Evolutionary conservation across 2,113 vertebrate species (phyloP).

Genomic region (Laterallus jamaicensis): DNA sequence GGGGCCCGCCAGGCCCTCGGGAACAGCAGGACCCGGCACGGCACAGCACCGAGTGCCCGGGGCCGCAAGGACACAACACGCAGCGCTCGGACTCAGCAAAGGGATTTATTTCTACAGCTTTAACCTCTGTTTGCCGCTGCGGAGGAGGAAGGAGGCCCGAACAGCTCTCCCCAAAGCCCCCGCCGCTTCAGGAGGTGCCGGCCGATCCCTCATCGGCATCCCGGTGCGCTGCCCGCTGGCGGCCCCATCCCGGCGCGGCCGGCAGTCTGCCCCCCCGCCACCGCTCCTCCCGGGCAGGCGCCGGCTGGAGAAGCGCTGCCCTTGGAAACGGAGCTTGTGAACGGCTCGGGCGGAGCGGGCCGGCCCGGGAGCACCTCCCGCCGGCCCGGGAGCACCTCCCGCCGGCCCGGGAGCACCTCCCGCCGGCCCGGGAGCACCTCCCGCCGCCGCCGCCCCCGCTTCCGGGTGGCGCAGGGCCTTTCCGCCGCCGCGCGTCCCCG

Average conservation of each 20-base stretch:
- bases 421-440: too few relatives aligned
- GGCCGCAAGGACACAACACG: rapidly evolving
- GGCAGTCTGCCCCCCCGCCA: too few relatives aligned
- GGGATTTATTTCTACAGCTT: rapidly evolving
- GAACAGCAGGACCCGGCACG: rapidly evolving
- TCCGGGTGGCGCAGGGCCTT: background rate
- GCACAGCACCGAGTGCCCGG: rapidly evolving
- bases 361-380: too few relatives aligned
- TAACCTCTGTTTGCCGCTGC: rapidly evolving
- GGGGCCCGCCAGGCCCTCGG: background rate
- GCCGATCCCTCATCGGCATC: background rate
- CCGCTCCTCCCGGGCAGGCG: too few relatives aligned
- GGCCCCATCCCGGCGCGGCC: background rate
- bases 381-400: background rate
- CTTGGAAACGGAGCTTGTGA: background rate
- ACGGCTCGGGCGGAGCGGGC: rapidly evolving
- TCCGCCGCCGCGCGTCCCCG: background rate
- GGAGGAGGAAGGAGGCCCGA: background rate
- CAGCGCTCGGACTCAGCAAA: rapidly evolving
- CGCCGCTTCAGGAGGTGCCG: background rate
- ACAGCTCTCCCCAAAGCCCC: background rate
- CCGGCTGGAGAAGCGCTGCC: too few relatives aligned
- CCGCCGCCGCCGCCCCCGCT: background rate
- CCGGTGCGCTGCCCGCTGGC: too few relatives aligned
- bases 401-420: background rate